Conservation (phyloP, 2,113 vertebrate species). For the Rhodinocichla rosea region DNA sequence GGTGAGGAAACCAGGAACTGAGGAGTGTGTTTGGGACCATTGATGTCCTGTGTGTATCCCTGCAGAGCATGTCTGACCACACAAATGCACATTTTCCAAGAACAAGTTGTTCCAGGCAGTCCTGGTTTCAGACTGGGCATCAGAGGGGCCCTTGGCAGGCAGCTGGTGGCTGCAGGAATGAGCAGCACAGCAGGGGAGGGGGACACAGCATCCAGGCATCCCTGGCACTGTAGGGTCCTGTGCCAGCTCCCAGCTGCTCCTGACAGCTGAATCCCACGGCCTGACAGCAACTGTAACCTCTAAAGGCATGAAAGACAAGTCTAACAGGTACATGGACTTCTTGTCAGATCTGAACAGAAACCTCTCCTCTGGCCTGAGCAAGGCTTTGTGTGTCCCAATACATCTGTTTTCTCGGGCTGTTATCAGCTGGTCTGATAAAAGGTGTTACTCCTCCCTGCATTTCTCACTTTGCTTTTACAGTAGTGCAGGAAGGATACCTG, state of each 20-base stretch:
- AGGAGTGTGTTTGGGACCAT: not conserved
- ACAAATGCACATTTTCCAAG: not conserved
- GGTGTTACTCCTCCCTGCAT: not conserved
- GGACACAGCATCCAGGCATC: fast-evolving
- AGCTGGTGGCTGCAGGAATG: not conserved
- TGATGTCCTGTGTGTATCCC: not conserved
- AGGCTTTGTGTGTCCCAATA: not conserved
- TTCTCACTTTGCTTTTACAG: not conserved
- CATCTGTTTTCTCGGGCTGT: not conserved
- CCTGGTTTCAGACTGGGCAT: not conserved
- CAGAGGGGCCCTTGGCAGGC: not conserved
- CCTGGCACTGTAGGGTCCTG: fast-evolving
- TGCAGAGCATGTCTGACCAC: not conserved
- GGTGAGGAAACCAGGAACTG: not conserved
- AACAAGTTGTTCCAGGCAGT: not conserved
- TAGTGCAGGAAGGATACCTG: not conserved
- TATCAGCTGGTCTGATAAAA: not conserved
- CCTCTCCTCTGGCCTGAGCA: not conserved
- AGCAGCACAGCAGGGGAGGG: not conserved
- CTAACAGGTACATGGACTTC: not conserved
- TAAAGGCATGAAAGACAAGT: not conserved
- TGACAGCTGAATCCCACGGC: not conserved
- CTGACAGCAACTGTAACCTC: not conserved
- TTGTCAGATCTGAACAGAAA: not conserved
- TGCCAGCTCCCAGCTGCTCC: not conserved